Conservation (phyloP, 2,113 vertebrate species). For the chimpanzee (Pan troglodytes) region NHGRI_mPanTro3-v2.1_pri NC_072411.2:60411001-60411500, state of each 20-base stretch:
- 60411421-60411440: constrained; percentile 17
- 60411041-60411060: neutral
- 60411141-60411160: neutral
- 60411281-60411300: constrained; percentile 56
- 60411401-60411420: constrained; percentile 42
- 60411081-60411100: neutral
- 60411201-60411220: constrained; percentile 9
- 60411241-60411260: constrained; percentile 45
- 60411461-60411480: neutral
- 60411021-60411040: neutral
- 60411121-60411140: neutral
- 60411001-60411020: neutral
- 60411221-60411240: constrained; percentile 43
- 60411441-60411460: constrained; percentile 9
- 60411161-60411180: neutral
- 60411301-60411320: constrained; percentile 55
- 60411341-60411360: constrained; percentile 66
- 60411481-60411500: neutral
- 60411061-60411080: neutral
- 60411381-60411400: constrained; percentile 44
- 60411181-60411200: neutral
- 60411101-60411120: neutral
- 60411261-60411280: constrained; percentile 57
- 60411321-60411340: constrained; percentile 45
- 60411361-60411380: constrained; percentile 53